Percentiles rank a stretch among this genome's conserved stretches.
Evolutionary conservation across 2,113 vertebrate species (phyloP).

Genomic region (Promerops cafer): DNA sequence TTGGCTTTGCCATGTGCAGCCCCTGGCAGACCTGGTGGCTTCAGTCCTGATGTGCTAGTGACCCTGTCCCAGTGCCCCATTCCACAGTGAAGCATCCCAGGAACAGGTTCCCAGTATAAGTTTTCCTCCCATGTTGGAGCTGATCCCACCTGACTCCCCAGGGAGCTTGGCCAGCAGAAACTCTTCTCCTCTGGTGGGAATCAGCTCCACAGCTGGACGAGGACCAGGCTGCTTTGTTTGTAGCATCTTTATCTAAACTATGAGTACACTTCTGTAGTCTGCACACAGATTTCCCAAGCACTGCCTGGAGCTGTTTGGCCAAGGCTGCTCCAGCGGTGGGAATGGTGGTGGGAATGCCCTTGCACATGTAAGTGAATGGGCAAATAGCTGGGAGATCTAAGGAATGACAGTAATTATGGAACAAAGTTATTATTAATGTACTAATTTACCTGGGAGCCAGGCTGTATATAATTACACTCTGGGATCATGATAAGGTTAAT

Average conservation of each 20-base stretch:
- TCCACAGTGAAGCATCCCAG: neutral
- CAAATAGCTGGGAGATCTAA: neutral
- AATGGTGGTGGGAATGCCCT: neutral
- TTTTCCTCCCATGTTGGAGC: neutral
- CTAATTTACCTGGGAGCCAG: conserved; percentile 43
- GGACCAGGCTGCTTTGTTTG: neutral
- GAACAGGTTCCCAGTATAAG: neutral
- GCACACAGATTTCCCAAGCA: neutral
- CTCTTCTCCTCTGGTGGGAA: neutral
- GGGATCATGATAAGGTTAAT: conserved; percentile 59
- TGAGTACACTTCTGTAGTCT: neutral
- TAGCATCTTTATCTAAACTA: neutral
- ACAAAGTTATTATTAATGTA: conserved; percentile 57
- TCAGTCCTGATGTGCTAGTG: neutral
- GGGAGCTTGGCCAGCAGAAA: neutral
- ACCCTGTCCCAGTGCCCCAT: neutral
- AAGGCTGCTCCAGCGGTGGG: neutral
- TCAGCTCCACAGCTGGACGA: neutral
- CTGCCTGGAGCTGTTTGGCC: neutral
- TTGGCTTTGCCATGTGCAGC: neutral
- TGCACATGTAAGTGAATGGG: neutral
- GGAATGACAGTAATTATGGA: conserved; percentile 35
- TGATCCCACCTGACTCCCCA: neutral
- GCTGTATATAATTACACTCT: conserved; percentile 42
- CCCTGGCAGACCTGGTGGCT: neutral